phyloP scores from a whole-genome alignment of 1,140 invertebrate genomes.

The Rhyzopertha dominica region DNA sequence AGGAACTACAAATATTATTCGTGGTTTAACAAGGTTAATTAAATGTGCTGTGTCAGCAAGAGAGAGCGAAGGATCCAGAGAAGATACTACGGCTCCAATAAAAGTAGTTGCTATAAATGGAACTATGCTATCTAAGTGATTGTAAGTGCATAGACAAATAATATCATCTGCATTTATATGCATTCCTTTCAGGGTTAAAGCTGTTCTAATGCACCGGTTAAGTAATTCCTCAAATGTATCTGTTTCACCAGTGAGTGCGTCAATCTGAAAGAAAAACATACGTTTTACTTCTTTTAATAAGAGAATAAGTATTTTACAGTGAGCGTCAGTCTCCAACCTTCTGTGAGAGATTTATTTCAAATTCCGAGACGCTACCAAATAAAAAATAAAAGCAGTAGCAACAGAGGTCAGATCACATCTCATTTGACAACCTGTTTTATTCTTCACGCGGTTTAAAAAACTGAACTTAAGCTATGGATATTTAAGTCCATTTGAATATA shows the following conservation, averaged over 20 bases:
- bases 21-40: conserved; percentile 24
- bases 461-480: no score
- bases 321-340: no score
- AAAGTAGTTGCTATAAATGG: conserved; percentile 40
- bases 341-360: no score
- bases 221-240: conserved; percentile 40
- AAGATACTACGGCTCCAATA: conserved; percentile 26
- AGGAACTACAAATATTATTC: conserved; percentile 23
- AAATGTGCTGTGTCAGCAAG: conserved; percentile 21
- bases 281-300: background rate
- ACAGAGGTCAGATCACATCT: no score
- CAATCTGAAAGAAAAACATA: conserved; percentile 36
- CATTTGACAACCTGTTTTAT: no score
- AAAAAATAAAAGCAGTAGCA: no score
- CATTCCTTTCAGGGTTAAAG: conserved; percentile 32
- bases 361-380: no score
- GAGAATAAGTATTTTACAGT: no score
- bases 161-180: conserved; percentile 39
- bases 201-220: conserved; percentile 36
- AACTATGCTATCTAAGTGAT: conserved; percentile 39
- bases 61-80: conserved; percentile 27
- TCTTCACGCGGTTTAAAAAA: no score
- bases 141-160: conserved; percentile 40
- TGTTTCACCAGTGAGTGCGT: conserved; percentile 40
- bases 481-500: no score